phyloP scores from a whole-genome alignment of 2,113 vertebrate species.

The Microcebus lehilahytsara region DNA sequence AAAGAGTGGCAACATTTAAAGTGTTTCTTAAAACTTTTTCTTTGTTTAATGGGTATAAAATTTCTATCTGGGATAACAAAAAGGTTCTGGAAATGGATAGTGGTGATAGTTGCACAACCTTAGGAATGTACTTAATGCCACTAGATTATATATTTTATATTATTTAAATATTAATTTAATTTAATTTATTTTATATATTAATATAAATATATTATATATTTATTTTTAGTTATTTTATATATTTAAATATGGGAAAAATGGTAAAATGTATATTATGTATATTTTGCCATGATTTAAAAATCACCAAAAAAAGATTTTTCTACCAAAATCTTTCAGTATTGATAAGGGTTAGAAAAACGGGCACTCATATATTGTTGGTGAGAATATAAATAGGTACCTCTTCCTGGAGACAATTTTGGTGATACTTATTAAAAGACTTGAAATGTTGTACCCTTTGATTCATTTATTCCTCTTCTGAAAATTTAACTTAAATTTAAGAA shows the following conservation, averaged over 20 bases:
- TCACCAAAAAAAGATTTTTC: not conserved
- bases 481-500: not conserved
- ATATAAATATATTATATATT: no score
- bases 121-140: not conserved
- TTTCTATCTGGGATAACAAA: not conserved
- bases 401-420: conserved; percentile 1
- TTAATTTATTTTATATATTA: no score
- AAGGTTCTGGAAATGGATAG: not conserved
- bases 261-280: not conserved
- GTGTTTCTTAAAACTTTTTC: not conserved
- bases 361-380: not conserved
- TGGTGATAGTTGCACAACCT: not conserved
- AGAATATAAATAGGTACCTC: not conserved
- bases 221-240: not conserved
- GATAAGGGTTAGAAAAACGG: not conserved
- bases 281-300: not conserved
- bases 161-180: not conserved
- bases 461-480: not conserved
- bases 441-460: not conserved
- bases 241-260: not conserved
- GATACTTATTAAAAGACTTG: not conserved
- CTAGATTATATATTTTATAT: not conserved
- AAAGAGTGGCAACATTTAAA: not conserved
- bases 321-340: not conserved
- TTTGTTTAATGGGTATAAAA: not conserved